Evolutionary conservation across 1,140 invertebrate genomes (phyloP).

Genomic region (Ericerus pela): DNA sequence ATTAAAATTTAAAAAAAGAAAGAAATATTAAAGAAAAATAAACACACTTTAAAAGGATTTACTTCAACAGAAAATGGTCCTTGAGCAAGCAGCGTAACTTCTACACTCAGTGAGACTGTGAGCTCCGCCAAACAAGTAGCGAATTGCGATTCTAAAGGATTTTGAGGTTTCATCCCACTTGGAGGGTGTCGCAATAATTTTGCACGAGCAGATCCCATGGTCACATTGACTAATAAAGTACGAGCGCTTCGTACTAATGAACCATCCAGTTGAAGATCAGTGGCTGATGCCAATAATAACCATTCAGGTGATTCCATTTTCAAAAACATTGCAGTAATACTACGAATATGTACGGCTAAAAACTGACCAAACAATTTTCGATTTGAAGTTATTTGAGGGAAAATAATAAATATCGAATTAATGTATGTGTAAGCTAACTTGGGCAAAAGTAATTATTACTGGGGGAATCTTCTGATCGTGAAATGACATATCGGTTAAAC

Average conservation of each 20-base stretch:
- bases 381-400: not conserved
- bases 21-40: not conserved
- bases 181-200: slow-evolving; percentile 23
- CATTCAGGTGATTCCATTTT: slow-evolving; percentile 47
- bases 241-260: slow-evolving; percentile 53
- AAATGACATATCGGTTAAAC: slow-evolving; percentile 21
- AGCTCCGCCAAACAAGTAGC: slow-evolving; percentile 49
- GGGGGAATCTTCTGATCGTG: slow-evolving; percentile 47
- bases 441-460: slow-evolving; percentile 62
- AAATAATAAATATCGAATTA: not conserved
- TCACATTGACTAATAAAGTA: slow-evolving; percentile 44
- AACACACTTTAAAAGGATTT: not conserved
- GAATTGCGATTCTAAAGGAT: slow-evolving; percentile 24
- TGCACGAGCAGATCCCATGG: slow-evolving; percentile 28
- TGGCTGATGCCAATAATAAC: slow-evolving; percentile 52
- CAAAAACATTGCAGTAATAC: slow-evolving; percentile 58
- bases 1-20: not conserved
- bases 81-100: slow-evolving; percentile 56
- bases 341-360: slow-evolving; percentile 70
- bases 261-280: slow-evolving; percentile 61
- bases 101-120: slow-evolving; percentile 51
- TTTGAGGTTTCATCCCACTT: slow-evolving; percentile 27
- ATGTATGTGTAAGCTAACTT: slow-evolving; percentile 36
- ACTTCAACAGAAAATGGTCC: slow-evolving; percentile 63
- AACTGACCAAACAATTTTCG: slow-evolving; percentile 38